Percentiles rank a stretch among this genome's conserved stretches.
These are phyloP conservation scores for Vireo altiloquus DNA, from an alignment of 2,113 vertebrate species.

Conservation along the genomic window DNA sequence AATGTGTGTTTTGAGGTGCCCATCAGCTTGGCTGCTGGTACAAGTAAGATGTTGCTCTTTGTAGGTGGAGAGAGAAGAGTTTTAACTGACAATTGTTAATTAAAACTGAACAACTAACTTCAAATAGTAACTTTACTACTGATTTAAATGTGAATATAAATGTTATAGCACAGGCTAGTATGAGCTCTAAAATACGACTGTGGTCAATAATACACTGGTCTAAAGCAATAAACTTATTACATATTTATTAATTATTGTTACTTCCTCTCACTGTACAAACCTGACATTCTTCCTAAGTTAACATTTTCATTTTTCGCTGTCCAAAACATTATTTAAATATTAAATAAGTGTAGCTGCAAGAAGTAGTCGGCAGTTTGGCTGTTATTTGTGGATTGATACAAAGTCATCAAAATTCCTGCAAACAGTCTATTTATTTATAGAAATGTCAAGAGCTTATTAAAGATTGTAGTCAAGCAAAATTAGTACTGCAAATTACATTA, in stretches of 20 bases:
- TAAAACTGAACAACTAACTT: neutral
- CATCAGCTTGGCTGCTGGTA: neutral
- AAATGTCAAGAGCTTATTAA: constrained; percentile 10
- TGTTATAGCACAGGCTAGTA: neutral
- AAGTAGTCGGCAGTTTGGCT: neutral
- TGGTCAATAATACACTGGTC: neutral
- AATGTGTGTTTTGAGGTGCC: neutral
- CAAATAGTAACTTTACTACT: neutral
- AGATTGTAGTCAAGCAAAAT: constrained; percentile 41
- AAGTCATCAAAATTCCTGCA: neutral
- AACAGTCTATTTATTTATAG: neutral
- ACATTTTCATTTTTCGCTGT: neutral
- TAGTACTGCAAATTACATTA: constrained; percentile 14
- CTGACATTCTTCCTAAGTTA: neutral
- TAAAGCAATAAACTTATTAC: neutral
- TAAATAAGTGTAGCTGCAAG: neutral
- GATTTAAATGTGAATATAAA: neutral
- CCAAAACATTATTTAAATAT: neutral
- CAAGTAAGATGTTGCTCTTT: neutral
- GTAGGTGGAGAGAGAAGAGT: neutral
- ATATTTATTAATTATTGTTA: constrained; percentile 14
- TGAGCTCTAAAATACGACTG: neutral
- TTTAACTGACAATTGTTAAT: neutral
- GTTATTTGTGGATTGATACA: neutral
- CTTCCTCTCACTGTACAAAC: neutral